Evolutionary conservation across 1,140 invertebrate genomes (phyloP), one percentile per base, ranked within the genome.

Genomic region (Aphaenogaster floridana): DNA sequence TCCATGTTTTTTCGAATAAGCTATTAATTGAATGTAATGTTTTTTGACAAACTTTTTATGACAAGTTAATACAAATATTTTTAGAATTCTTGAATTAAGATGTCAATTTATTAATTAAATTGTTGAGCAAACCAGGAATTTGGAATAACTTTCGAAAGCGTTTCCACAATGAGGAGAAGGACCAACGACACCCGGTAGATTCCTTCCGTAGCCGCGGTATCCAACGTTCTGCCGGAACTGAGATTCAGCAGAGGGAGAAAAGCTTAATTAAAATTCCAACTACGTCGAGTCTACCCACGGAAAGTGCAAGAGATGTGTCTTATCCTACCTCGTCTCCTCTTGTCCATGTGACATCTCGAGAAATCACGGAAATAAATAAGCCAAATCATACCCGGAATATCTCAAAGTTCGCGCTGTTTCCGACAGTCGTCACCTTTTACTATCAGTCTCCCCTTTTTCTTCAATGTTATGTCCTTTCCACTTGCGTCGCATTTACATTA

Each of bases 211-310:
- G 76, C 45, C 79, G 69, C 83, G 45, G 86, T 63, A 69, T 83
- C 74, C 54, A 50, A 42, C 42, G 39, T 61, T 50, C 64, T 76
- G 91, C 83, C 77, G 85, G 88, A 86, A 90, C 77, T 21, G 76
- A 78, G 83, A 86, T 84, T 87, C 69, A 63, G 68, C 54, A 64
- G 72, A 84, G 81, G 87, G 79, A 92, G 90, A 90, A 92, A 92
- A 92, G 90, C 88, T 92, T 93, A 93, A 93, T 93, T 93, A 93
- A 93, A 93, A 93, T 93, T 92, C 92, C 88, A 90, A 80, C 57
- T 77, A 87, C 72, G 83, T 69, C 77, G 89, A 90, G 87, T 91
- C 79, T 89, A 71, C 83, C 50, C 83, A 79, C 61, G 83, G 78
- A 89, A 91, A 90, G 79, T 86, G 83, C 77, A 54, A 57, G 84